These are phyloP conservation scores for Gerris lacustris DNA, from an alignment of 2,888 invertebrate genomes.

Conservation along the genomic window DNA sequence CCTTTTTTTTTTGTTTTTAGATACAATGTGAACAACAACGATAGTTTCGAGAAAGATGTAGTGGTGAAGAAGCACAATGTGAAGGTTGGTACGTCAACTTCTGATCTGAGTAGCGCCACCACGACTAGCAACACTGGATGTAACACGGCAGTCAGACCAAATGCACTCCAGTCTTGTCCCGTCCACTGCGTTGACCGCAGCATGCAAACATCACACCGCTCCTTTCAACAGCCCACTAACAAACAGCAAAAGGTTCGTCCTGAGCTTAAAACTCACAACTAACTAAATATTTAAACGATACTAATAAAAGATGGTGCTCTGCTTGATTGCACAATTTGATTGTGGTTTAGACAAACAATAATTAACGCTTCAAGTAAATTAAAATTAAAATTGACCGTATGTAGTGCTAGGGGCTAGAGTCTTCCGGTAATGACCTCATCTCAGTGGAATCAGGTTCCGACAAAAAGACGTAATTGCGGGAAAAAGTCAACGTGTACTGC, in stretches of 20 bases:
- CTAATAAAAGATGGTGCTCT: no score
- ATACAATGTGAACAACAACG: conserved; percentile 41
- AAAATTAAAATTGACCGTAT: no score
- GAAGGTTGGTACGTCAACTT: conserved; percentile 23
- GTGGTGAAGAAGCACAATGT: conserved; percentile 21
- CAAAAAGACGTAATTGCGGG: no score
- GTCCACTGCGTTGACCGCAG: conserved; percentile 53
- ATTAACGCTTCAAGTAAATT: no score
- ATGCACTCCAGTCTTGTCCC: conserved; percentile 41
- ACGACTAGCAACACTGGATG: conserved; percentile 21
- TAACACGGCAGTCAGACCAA: conserved; percentile 20
- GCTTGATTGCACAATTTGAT: no score
- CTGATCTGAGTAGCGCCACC: conserved; percentile 22
- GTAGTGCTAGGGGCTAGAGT: no score
- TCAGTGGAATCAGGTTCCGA: no score
- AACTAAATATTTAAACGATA: no score
- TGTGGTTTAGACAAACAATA: no score
- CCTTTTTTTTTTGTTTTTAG: conserved; percentile 11
- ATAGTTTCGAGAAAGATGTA: conserved; percentile 38
- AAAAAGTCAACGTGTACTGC: no score
- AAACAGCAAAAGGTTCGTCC: neutral
- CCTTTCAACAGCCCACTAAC: neutral
- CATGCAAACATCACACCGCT: conserved; percentile 52
- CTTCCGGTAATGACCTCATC: no score
- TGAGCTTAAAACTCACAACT: no score